A percentile compares a stretch with the other conserved stretches of the same genome.
phyloP scores from a whole-genome alignment of 2,797 vertebrate genomes.

The Bradypus variegatus region DNA sequence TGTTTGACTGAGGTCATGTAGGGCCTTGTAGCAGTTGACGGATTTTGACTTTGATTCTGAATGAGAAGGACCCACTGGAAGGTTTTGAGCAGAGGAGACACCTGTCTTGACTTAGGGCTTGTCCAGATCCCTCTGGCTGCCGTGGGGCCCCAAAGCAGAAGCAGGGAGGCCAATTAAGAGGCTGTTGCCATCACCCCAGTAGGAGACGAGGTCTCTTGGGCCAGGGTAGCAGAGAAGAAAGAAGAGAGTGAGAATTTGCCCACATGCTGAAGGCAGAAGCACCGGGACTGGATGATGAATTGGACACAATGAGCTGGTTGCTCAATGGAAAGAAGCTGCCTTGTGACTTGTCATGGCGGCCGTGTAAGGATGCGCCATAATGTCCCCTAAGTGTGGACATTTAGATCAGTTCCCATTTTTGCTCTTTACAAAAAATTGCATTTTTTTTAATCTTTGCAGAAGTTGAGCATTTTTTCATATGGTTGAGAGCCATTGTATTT shows the following conservation, averaged over 20 bases:
- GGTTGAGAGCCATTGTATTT: not conserved
- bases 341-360: accelerated
- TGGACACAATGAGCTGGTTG: accelerated
- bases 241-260: not conserved
- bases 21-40: not conserved
- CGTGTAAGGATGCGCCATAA: accelerated
- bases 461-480: not conserved
- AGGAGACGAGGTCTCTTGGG: too few species aligned
- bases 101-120: not conserved
- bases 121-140: not conserved
- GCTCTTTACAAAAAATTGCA: not conserved
- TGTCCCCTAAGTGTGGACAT: accelerated
- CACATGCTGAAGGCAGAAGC: not conserved
- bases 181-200: not conserved
- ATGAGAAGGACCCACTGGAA: not conserved
- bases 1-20: too few species aligned
- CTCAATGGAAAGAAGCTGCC: not conserved
- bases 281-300: not conserved
- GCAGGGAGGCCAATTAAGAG: not conserved
- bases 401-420: not conserved
- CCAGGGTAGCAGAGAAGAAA: too few species aligned
- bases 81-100: not conserved
- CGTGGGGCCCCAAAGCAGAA: not conserved
- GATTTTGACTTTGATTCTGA: not conserved
- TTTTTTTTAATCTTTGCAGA: not conserved